Evolutionary conservation across 2,797 vertebrate species (phyloP).

Genomic region (Ptychobarbus kaznakovi): DNA sequence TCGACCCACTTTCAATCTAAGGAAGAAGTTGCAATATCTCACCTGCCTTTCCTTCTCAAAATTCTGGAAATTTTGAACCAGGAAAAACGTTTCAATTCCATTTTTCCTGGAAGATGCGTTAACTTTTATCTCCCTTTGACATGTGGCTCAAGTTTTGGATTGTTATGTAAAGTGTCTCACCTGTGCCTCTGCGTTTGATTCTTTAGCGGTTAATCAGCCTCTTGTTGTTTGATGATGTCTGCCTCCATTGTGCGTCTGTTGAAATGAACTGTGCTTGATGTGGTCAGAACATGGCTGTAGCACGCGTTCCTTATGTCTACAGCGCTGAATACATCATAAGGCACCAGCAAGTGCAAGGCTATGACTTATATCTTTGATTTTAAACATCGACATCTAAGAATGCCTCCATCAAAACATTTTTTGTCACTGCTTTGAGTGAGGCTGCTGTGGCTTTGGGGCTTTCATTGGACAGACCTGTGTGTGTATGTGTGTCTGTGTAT

Average conservation of each 20-base stretch:
- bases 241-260: constrained; percentile 71
- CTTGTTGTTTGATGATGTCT: constrained; percentile 63
- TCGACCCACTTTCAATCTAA: constrained; percentile 47
- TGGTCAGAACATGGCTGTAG: constrained; percentile 65
- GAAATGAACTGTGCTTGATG: constrained; percentile 80
- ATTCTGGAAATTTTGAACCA: not conserved
- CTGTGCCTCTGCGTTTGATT: constrained; percentile 61
- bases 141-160: constrained; percentile 36
- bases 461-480: constrained; percentile 25
- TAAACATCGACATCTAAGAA: constrained; percentile 21
- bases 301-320: constrained; percentile 65
- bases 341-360: constrained; percentile 24
- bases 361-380: constrained; percentile 39
- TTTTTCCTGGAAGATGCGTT: not conserved
- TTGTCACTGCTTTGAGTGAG: constrained; percentile 20
- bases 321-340: constrained; percentile 41
- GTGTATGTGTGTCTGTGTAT: constrained; percentile 20
- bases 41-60: constrained; percentile 3
- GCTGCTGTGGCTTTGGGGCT: constrained; percentile 50
- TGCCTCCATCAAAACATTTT: constrained; percentile 40
- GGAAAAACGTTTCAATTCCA: not conserved
- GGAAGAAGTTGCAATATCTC: not conserved
- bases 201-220: constrained; percentile 64
- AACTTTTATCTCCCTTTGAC: not conserved
- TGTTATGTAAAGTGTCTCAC: constrained; percentile 51